These are phyloP conservation scores for Linnaemya vulpina DNA, from an alignment of 2,888 invertebrate genomes.

Conservation along the genomic window DNA sequence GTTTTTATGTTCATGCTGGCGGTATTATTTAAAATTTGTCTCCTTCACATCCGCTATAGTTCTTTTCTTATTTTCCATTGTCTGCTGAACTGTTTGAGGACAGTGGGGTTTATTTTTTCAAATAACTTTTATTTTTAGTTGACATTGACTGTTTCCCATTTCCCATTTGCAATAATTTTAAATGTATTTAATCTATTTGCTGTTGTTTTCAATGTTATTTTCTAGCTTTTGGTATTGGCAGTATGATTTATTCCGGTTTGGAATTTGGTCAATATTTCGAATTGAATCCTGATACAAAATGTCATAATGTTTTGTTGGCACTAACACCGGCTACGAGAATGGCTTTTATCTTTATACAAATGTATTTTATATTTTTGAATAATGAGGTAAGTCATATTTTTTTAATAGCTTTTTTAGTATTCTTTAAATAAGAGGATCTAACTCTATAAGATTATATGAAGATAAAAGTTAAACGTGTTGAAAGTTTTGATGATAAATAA, in stretches of 20 bases:
- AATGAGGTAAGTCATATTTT: slow-evolving; percentile 89
- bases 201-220: slow-evolving; percentile 74
- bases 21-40: slow-evolving; percentile 66
- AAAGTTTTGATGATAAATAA: no score
- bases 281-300: slow-evolving; percentile 93
- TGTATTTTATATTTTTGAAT: slow-evolving; percentile 99
- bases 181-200: slow-evolving; percentile 20
- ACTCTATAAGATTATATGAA: no score
- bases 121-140: slow-evolving; percentile 49
- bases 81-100: background rate
- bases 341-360: slow-evolving; percentile 98
- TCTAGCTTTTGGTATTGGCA: slow-evolving; percentile 96
- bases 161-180: slow-evolving; percentile 28
- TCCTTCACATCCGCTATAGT: slow-evolving; percentile 59
- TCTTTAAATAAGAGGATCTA: background rate
- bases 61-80: background rate
- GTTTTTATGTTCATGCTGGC: slow-evolving; percentile 24
- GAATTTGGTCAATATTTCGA: slow-evolving; percentile 98
- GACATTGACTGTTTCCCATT: slow-evolving; percentile 18
- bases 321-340: slow-evolving; percentile 95
- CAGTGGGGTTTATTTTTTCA: slow-evolving; percentile 3
- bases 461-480: no score
- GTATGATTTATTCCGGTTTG: slow-evolving; percentile 97
- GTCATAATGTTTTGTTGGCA: slow-evolving; percentile 94
- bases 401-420: background rate